Evolutionary conservation across 2,113 vertebrate species (phyloP).

Genomic region (Aegotheles bennettii): DNA sequence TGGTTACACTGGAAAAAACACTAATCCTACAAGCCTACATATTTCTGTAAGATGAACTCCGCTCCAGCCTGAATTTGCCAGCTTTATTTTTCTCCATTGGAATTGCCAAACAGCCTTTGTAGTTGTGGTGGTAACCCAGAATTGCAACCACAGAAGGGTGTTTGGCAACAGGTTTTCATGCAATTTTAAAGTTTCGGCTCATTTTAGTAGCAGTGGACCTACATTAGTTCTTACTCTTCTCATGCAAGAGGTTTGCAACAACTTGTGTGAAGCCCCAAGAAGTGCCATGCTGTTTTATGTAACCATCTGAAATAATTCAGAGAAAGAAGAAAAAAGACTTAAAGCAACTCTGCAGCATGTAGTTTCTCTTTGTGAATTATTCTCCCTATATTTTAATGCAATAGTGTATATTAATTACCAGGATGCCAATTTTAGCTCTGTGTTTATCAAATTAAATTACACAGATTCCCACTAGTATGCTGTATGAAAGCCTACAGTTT

Average conservation of each 20-base stretch:
- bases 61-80: neutral
- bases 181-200: fast-evolving
- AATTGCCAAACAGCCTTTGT: neutral
- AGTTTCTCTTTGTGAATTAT: neutral
- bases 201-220: neutral
- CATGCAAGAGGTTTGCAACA: neutral
- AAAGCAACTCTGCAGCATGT: neutral
- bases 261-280: neutral
- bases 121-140: neutral
- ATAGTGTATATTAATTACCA: neutral
- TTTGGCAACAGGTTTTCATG: neutral
- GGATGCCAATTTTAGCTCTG: neutral
- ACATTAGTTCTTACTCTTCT: neutral
- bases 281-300: neutral
- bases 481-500: neutral
- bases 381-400: neutral
- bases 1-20: neutral
- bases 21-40: neutral
- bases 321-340: neutral
- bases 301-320: neutral
- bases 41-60: neutral
- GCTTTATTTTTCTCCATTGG: neutral
- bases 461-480: neutral
- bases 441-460: neutral
- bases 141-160: neutral